These are phyloP conservation scores for Pentalonia nigronervosa DNA, from an alignment of 1,140 invertebrate genomes.

Conservation along the genomic window DNA sequence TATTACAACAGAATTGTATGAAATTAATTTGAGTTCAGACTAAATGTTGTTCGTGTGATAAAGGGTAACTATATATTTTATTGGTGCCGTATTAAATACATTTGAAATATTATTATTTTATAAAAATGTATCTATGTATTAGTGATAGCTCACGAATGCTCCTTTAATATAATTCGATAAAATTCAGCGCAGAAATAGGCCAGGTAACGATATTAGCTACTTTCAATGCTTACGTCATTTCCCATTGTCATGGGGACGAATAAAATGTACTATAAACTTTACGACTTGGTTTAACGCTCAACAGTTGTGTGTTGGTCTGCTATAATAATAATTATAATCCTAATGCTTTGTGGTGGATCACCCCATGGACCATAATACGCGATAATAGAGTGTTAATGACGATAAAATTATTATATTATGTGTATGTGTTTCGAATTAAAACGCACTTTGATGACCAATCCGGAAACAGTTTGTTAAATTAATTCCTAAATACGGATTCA, in stretches of 20 bases:
- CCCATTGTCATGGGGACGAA: background rate
- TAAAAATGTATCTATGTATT: no score
- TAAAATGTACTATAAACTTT: background rate
- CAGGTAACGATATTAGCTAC: background rate
- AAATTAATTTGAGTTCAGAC: no score
- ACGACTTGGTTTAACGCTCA: background rate
- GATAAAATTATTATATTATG: background rate
- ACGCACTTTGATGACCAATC: background rate
- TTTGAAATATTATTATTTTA: no score
- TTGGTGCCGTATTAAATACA: no score
- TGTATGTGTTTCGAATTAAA: background rate
- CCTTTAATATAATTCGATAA: no score
- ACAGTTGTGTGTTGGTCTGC: background rate
- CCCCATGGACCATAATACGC: background rate
- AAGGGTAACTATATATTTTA: no score
- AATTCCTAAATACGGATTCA: background rate
- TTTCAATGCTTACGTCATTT: background rate
- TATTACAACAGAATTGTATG: no score
- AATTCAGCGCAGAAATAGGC: background rate
- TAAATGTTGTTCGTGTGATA: no score
- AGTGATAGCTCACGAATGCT: no score
- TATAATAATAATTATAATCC: background rate
- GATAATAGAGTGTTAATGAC: background rate
- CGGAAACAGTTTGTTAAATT: background rate
- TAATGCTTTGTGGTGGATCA: background rate